Base-by-base conservation (phyloP, 2,888 invertebrate genomes). In the Aromia moschata region DNA sequence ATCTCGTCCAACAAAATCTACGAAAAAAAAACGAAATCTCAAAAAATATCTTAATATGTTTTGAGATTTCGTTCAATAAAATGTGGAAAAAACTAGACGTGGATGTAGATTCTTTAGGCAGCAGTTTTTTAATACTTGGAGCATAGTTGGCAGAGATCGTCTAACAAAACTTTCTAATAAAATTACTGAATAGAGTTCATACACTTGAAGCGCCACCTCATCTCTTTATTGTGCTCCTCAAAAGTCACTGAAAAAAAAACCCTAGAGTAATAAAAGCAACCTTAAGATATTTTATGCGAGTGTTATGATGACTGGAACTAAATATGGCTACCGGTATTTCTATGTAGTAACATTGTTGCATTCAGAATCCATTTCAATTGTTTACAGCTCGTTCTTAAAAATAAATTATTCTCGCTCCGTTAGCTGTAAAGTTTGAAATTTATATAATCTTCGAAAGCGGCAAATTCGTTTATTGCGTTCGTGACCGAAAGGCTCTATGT, bases 91-190 rank as follows among this genome's bases (percentile, higher is more conserved):
- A n/a, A n/a, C n/a, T n/a, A n/a, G n/a, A n/a, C n/a, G n/a, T n/a
- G n/a, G n/a, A n/a, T n/a, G n/a, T n/a, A n/a, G n/a, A n/a, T n/a
- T n/a, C n/a, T n/a, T n/a, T n/a, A n/a, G n/a, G n/a, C n/a, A n/a
- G n/a, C n/a, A n/a, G n/a, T n/a, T n/a, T 25, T 25, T 25, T 25
- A 25, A 25, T 25, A 25, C 25, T 25, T 59, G 53, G 49, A 59
- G 44, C 62, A 58, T 58, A 55, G 54, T 61, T 54, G 55, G 55
- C 57, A 49, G 57, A 1, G 43, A 40, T 45, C 56, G 59, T n/a
- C n/a, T 57, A 62, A 54, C 59, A 62, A 62, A 62, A 62, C 53
- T 57, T 59, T 45, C 49, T 59, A 59, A 62, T 62, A 62, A 62
- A 62, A 62, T 62, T 51, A 59, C 57, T 59, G 54, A 59, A 62